Conservation (phyloP, 2,888 invertebrate species). For the Synergus itoensis region DNA sequence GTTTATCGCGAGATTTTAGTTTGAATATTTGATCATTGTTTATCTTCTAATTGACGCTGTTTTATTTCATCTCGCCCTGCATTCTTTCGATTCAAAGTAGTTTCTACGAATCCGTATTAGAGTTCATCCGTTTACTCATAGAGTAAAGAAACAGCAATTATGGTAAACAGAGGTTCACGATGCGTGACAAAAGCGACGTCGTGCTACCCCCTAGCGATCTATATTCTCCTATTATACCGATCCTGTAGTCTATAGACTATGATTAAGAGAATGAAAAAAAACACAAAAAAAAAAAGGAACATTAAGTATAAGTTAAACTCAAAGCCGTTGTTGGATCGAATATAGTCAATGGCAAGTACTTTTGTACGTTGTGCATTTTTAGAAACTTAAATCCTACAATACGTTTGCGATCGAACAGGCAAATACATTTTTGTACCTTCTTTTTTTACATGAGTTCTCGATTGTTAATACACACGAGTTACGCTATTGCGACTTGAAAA, state of each 20-base stretch:
- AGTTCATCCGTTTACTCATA: constrained; percentile 2
- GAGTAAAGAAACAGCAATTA: constrained; percentile 21
- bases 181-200: not conserved
- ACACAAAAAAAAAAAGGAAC: constrained; percentile 10
- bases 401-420: constrained; percentile 44
- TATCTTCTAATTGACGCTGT: constrained; percentile 1
- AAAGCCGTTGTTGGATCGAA: constrained; percentile 35
- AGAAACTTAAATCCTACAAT: constrained; percentile 37
- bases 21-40: constrained; percentile 13
- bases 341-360: constrained; percentile 38
- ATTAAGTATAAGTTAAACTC: constrained; percentile 23
- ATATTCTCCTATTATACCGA: constrained; percentile 41
- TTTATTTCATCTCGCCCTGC: constrained; percentile 59
- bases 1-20: not conserved
- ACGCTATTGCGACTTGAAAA: constrained; percentile 52
- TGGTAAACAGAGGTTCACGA: constrained; percentile 1
- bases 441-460: constrained; percentile 58
- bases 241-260: constrained; percentile 40
- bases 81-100: constrained; percentile 50
- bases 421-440: constrained; percentile 57
- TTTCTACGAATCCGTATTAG: constrained; percentile 46
- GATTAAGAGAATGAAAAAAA: constrained; percentile 18
- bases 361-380: constrained; percentile 39
- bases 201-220: constrained; percentile 42
- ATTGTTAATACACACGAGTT: constrained; percentile 56